Conservation (phyloP, 2,888 invertebrate genomes). For the Tillus elongatus region DNA sequence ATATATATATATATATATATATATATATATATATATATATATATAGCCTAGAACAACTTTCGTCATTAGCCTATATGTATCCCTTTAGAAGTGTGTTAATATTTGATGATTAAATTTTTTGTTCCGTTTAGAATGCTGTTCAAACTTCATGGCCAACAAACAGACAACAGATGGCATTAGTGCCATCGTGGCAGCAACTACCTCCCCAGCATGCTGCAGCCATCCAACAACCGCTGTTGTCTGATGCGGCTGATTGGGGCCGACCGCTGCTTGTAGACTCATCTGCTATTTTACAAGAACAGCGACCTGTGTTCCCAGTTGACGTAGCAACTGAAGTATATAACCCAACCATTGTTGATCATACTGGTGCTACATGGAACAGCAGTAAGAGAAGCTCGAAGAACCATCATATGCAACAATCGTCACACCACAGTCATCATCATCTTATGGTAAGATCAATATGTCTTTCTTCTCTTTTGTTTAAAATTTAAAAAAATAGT, state of each 20-base stretch:
- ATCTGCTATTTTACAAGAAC: constrained; percentile 60
- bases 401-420: constrained; percentile 50
- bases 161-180: constrained; percentile 67
- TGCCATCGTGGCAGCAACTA: constrained; percentile 77
- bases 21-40: too few relatives aligned
- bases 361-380: constrained; percentile 40
- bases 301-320: constrained; percentile 54
- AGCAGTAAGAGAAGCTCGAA: constrained; percentile 45
- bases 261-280: constrained; percentile 71
- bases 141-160: constrained; percentile 63
- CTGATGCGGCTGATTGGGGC: constrained; percentile 59
- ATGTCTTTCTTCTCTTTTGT: too few relatives aligned
- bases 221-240: constrained; percentile 52
- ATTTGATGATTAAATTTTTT: constrained; percentile 7
- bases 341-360: constrained; percentile 48
- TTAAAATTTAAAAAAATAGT: too few relatives aligned
- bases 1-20: too few relatives aligned
- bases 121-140: constrained; percentile 48
- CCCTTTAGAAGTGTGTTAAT: constrained; percentile 4
- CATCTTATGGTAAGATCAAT: constrained; percentile 34
- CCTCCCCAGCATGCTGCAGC: constrained; percentile 53
- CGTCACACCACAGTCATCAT: constrained; percentile 43
- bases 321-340: constrained; percentile 50
- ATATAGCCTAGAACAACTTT: too few relatives aligned
- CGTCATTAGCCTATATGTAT: background rate